These are phyloP conservation scores for Patella depressa DNA, from an alignment of 2,888 invertebrate genomes.

Conservation along the genomic window DNA sequence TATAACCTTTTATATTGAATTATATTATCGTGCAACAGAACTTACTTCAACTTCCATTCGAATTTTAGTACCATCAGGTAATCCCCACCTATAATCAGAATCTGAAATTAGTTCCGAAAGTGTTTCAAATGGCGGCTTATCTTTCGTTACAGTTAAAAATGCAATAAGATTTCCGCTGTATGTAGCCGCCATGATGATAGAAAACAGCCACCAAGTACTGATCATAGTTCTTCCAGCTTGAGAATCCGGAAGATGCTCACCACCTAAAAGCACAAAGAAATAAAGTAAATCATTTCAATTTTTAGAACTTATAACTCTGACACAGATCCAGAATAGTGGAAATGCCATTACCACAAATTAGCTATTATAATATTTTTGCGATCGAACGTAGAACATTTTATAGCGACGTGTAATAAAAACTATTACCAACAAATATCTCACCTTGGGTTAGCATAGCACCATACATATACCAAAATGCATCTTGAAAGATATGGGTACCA, in stretches of 20 bases:
- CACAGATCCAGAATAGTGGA: no score
- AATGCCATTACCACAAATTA: no score
- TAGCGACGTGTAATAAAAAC: no score
- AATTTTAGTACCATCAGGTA: conserved; percentile 45
- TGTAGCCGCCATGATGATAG: conserved; percentile 58
- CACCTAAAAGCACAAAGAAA: conserved; percentile 38
- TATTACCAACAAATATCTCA: conserved; percentile 61
- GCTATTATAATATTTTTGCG: no score
- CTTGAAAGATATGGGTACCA: conserved; percentile 25
- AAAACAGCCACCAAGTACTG: conserved; percentile 57
- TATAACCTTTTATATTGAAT: no score
- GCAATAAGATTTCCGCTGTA: conserved; percentile 67
- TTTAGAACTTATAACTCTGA: no score
- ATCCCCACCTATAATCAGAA: conserved; percentile 52
- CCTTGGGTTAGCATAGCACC: conserved; percentile 93
- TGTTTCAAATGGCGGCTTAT: conserved; percentile 55
- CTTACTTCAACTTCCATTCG: conserved; percentile 50
- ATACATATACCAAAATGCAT: conserved; percentile 85
- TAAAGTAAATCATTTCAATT: no score
- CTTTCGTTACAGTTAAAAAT: conserved; percentile 61
- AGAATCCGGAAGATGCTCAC: conserved; percentile 50
- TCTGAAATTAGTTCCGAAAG: conserved; percentile 50
- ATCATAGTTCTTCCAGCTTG: conserved; percentile 53
- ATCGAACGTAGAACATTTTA: no score
- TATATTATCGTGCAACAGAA: no score